These are phyloP conservation scores for Naja naja DNA, from an alignment of 2,113 vertebrate genomes.

Conservation along the genomic window DNA sequence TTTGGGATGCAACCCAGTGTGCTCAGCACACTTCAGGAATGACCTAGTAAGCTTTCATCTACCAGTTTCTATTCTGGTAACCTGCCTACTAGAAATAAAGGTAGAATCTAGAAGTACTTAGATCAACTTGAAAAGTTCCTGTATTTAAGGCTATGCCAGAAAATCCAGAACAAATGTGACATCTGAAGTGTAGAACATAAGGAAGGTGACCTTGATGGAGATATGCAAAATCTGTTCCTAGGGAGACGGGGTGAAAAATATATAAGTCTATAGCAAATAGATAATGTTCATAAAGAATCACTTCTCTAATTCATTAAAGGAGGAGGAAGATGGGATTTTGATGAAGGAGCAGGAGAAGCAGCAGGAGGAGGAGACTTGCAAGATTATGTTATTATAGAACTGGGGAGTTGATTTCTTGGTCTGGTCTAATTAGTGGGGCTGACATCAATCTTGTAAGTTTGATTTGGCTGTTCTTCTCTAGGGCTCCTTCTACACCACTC, in stretches of 20 bases:
- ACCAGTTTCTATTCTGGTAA: not conserved
- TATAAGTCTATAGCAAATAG: not conserved
- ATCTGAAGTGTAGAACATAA: not conserved
- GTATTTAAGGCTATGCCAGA: not conserved
- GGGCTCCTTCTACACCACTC: not conserved
- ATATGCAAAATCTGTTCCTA: not conserved
- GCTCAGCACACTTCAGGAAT: too few relatives aligned
- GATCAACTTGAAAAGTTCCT: not conserved
- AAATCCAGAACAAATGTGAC: not conserved
- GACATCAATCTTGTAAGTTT: not conserved
- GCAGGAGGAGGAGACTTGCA: not conserved
- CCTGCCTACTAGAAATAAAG: not conserved
- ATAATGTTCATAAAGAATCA: not conserved
- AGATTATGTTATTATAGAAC: not conserved
- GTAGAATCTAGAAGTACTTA: not conserved
- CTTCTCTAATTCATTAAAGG: not conserved
- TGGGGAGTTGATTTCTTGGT: not conserved
- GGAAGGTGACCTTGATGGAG: not conserved
- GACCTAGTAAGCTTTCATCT: not conserved
- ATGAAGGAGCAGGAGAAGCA: too few relatives aligned
- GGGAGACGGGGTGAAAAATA: not conserved
- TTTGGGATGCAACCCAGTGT: too few relatives aligned
- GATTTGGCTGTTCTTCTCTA: not conserved
- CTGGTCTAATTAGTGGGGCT: not conserved
- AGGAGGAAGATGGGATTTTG: not conserved